phyloP scores from a whole-genome alignment of 2,113 vertebrate genomes.

The Ammodytes dubius region DNA sequence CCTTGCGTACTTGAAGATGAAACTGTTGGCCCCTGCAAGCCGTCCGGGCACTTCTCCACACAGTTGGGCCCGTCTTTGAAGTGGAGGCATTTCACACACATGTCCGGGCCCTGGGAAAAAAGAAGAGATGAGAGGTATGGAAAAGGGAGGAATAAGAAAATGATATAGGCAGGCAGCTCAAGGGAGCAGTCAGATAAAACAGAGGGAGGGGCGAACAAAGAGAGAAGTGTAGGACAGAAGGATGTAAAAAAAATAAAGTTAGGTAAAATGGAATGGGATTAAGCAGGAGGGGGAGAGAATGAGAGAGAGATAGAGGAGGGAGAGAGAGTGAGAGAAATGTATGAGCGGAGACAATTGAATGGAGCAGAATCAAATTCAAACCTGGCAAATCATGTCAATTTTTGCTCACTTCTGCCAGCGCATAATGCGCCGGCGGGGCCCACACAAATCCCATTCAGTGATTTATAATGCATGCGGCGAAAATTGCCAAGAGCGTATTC shows the following conservation, averaged over 20 bases:
- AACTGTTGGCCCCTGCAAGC: slow-evolving; percentile 94
- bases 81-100: slow-evolving; percentile 94
- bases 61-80: slow-evolving; percentile 98
- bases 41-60: slow-evolving; percentile 97
- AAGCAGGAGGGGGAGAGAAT: too few relatives aligned
- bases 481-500: slow-evolving; percentile 59
- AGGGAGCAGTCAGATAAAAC: slow-evolving; percentile 12
- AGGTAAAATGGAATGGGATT: slow-evolving; percentile 17
- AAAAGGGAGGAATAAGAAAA: slow-evolving; percentile 25
- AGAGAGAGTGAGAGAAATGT: not conserved
- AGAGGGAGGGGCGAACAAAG: not conserved
- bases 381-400: slow-evolving; percentile 59
- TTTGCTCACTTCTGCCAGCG: slow-evolving; percentile 43
- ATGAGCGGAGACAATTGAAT: slow-evolving; percentile 1
- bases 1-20: slow-evolving; percentile 98
- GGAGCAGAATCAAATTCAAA: slow-evolving; percentile 55
- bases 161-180: slow-evolving; percentile 16
- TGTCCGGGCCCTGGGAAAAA: slow-evolving; percentile 91
- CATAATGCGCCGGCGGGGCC: slow-evolving; percentile 36
- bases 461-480: slow-evolving; percentile 44
- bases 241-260: slow-evolving; percentile 27
- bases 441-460: slow-evolving; percentile 37
- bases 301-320: not conserved
- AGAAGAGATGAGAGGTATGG: slow-evolving; percentile 6
- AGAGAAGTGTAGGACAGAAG: slow-evolving; percentile 1